Conservation (phyloP, 2,888 invertebrate species). For the Phaonia tiefii region DNA sequence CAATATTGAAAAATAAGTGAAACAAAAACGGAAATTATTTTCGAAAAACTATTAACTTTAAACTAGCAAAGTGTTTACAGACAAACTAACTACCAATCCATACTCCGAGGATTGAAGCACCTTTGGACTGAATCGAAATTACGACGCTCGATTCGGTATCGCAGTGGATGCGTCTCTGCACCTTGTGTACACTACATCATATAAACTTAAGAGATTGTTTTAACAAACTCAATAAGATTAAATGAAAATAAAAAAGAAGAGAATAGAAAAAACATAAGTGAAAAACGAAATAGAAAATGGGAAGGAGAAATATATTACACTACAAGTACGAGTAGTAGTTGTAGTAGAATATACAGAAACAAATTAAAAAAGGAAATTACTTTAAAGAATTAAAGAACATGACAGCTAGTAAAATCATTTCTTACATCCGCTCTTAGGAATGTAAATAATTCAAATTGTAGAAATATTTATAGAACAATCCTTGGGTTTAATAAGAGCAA, state of each 20-base stretch:
- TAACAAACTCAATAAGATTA: constrained; percentile 42
- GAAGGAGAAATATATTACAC: constrained; percentile 1
- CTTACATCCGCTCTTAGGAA: neutral
- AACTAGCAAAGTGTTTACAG: constrained; percentile 17
- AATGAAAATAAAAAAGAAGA: neutral
- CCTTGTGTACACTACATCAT: neutral
- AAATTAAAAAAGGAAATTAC: constrained; percentile 62
- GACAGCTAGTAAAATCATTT: neutral
- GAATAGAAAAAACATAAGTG: constrained; percentile 6
- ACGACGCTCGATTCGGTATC: no score
- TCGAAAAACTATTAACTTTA: constrained; percentile 62
- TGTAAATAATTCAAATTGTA: constrained; percentile 48
- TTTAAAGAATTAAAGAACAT: constrained; percentile 54
- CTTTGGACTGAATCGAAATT: no score
- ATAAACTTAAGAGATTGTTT: constrained; percentile 37
- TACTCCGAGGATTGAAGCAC: no score
- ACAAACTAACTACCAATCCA: neutral
- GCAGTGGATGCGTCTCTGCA: no score
- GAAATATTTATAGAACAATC: constrained; percentile 61
- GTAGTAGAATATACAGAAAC: constrained; percentile 37
- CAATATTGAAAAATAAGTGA: constrained; percentile 43
- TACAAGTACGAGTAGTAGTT: neutral
- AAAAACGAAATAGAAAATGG: neutral
- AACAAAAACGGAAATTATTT: constrained; percentile 66
- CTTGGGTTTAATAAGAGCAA: neutral